Evolutionary conservation across 1,140 invertebrate genomes (phyloP), one percentile per base, ranked within the genome.

Genomic region (Drosophila bocqueti): DNA sequence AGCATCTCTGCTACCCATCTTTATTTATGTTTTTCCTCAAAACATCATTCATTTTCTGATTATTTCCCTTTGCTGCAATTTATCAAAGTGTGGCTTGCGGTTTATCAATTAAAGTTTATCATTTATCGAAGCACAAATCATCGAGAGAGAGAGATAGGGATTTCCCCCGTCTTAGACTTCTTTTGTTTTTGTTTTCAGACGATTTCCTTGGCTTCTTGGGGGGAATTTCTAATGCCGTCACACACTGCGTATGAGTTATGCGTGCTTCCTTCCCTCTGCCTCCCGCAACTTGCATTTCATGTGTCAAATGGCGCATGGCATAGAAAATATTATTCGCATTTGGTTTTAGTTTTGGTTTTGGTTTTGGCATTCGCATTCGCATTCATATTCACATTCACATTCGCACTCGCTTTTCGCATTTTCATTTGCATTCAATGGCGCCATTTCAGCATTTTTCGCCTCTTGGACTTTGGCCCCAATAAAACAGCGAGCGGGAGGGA

Each of bases 241-340:
- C 81, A 87, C 85, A 63, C 59, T 87, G 84, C 84, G 84, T 89
- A 89, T 89, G 84, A 89, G 84, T 72, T 89, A 89, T 89, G 81
- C 80, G 50, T 26, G n/a, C 11, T 6, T 11, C 50, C 42, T 10
- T 18, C 54, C 16, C 8, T 7, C 34, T 4, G 11, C 36, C 24
- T n/a, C 50, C 52, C 26, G 16, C 34, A 36, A 21, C 26, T 29
- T 38, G 61, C 80, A 80, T 83, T 83, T 67, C 80, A 67, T 74
- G 59, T 83, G 65, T 78, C 84, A 86, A 86, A 86, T 86, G 80
- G 83, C 59, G 83, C 83, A 83, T 87, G 71, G 83, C 79, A 76
- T 72, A 87, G 83, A 83, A 85, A 86, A 85, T 83, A 75, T 69
- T 80, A 78, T 82, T 75, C 71, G 36, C 55, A 73, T 61, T 67